Evolutionary conservation across 2,888 invertebrate genomes (phyloP), one percentile per base, ranked within the genome.

Genomic region (Acleris cristana): DNA sequence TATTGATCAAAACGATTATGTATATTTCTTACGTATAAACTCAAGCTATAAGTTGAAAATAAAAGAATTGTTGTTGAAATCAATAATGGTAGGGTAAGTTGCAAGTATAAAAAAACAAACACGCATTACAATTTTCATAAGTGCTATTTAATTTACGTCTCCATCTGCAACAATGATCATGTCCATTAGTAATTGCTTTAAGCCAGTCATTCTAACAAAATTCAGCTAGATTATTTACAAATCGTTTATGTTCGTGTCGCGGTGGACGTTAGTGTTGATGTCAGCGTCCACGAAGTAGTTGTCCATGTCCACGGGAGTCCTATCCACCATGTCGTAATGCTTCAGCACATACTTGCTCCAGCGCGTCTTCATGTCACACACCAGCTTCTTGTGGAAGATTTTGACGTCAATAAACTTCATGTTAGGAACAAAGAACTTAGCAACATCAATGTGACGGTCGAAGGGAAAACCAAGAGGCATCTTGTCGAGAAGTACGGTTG

Each of bases 381-480:
- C 76, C 68, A 91, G 85, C 58, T 91, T 92, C 76, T 94, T 93
- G 86, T 96, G 95, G 90, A 94, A 96, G 78, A 96, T 92, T 72
- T 90, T 89, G 6, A 95, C 93, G 74, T 95, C 95, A 73, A 95
- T 92, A 82, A 95, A 94, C 83, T 91, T 94, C 89, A 95, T 94
- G 88, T 96, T 96, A 51, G 95, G 94, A 19, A 95, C 94, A 73
- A 92, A 92, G 93, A 95, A 96, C 70, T 88, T 90, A 58, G 86
- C 86, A 55, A 94, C 89, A 54, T 94, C 90, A 77, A 95, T 93
- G 23, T 90, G 88, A 74, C 96, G 95, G 81, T 97, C 96, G 80
- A 97, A 94, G 70, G 97, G 97, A 93, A 95, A 97, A 63, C 96
- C 96, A 77, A 95, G 90, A 55, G 96, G 94, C 82, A 94, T 93